Base-by-base conservation (phyloP, 2,888 invertebrate species). In the Archips xylosteana region DNA sequence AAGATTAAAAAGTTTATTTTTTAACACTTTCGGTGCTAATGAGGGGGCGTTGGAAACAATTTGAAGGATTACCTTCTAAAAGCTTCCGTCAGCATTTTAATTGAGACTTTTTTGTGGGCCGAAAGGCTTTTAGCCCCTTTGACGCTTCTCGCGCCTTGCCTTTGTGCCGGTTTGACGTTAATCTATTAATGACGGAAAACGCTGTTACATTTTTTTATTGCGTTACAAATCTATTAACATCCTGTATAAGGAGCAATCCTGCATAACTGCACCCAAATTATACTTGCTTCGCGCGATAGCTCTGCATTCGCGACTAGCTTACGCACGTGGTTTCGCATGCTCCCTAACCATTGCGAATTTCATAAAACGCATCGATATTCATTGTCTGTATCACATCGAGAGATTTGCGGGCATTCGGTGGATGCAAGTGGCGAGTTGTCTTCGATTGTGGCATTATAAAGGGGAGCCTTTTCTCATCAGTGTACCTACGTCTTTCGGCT, bases 1-100 rank as follows among this genome's bases (percentile, higher is more conserved):
- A 94, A 94, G 94, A 94, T 94, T 94, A 94, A 94, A 93, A 94
- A 94, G 94, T 94, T 94, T 92, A 92, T 92, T 92, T 92, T 93
- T 94, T 94, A 94, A 94, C 94, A 94, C 94, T 94, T 92, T 92
- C 88, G 90, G 94, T 91, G 94, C 89, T 94, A 94, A 94, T 94
- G 94, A 94, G 92, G 93, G 94, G 94, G 94, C 92, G 94, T 92
- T 92, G 91, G 91, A 94, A 94, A 94, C 94, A 94, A 94, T 94
- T 94, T 94, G 94, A 94, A 89, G 94, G 93, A 94, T 94, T 94
- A 94, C 94, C 92, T 91, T 93, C 94, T 94, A 94, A 94, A 94
- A 94, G 94, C 94, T 94, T 94, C 94, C 94, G 94, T 92, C 94
- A 92, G 94, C 88, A 89, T 94, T 93, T 94, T 94, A 94, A 94